A percentile compares a stretch with the other conserved stretches of the same genome.
Evolutionary conservation across 1,140 invertebrate species (phyloP).

Genomic region (Heliconius hermathena): DNA sequence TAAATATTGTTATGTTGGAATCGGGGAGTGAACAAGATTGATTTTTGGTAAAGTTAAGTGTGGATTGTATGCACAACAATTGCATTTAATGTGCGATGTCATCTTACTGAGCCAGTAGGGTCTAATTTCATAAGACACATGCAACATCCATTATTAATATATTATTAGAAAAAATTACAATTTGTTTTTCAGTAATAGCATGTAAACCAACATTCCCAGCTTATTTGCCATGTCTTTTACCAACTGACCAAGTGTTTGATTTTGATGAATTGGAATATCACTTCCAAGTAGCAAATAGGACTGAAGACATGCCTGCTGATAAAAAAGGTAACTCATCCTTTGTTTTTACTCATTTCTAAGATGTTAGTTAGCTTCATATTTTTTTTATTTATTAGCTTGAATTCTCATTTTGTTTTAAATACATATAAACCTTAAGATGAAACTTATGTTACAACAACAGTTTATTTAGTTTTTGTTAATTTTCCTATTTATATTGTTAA

Average conservation of each 20-base stretch:
- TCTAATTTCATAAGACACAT: background rate
- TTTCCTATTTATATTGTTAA: no score
- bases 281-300: constrained; percentile 86
- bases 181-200: constrained; percentile 89
- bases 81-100: no score
- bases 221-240: constrained; percentile 93
- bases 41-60: no score
- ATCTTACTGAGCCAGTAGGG: no score
- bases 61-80: no score
- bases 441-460: no score
- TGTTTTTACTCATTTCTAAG: background rate
- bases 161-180: background rate
- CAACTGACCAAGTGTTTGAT: constrained; percentile 97
- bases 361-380: background rate
- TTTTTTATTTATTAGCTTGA: background rate
- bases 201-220: constrained; percentile 91
- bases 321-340: constrained; percentile 73
- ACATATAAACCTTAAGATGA: background rate
- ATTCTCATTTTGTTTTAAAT: background rate
- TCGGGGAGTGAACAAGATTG: no score
- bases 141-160: background rate
- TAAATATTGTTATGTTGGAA: no score
- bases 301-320: constrained; percentile 83
- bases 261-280: constrained; percentile 94
- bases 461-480: no score